phyloP scores from a whole-genome alignment of 1,140 invertebrate species.

The Heliconius nattereri region DNA sequence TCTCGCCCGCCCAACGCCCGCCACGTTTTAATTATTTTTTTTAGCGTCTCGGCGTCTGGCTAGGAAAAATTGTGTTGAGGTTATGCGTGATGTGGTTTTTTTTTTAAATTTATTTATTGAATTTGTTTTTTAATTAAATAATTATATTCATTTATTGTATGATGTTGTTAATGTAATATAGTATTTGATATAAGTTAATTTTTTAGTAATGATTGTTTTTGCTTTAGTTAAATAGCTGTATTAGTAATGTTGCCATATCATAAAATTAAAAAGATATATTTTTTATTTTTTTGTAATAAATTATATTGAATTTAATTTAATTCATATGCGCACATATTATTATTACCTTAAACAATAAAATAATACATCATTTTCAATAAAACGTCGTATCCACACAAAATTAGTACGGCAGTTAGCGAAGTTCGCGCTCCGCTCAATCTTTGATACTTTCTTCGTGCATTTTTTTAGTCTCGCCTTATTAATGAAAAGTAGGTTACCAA shows the following conservation, averaged over 20 bases:
- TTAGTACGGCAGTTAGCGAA: conserved; percentile 59
- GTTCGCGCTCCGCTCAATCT: conserved; percentile 78
- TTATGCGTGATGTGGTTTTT: conserved; percentile 45
- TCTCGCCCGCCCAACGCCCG: conserved; percentile 60
- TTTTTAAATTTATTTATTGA: neutral
- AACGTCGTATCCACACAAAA: conserved; percentile 48
- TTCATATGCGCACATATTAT: neutral
- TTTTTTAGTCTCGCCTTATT: conserved; percentile 80
- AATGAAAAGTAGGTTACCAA: conserved; percentile 81
- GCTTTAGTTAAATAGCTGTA: no score
- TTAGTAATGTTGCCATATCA: no score
- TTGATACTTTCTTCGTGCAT: conserved; percentile 81
- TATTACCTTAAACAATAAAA: neutral
- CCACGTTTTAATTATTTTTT: conserved; percentile 80
- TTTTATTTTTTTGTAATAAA: neutral
- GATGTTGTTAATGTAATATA: neutral
- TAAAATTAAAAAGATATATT: no score
- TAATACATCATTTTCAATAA: conserved; percentile 14
- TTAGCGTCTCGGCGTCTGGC: conserved; percentile 79
- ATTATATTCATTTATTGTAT: neutral
- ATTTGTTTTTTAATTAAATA: neutral
- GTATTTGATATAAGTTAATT: no score
- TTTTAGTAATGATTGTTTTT: no score
- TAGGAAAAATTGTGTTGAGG: conserved; percentile 64
- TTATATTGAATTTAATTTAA: neutral